Conservation (phyloP, 2,888 invertebrate species). For the Nysson spinosus region DNA sequence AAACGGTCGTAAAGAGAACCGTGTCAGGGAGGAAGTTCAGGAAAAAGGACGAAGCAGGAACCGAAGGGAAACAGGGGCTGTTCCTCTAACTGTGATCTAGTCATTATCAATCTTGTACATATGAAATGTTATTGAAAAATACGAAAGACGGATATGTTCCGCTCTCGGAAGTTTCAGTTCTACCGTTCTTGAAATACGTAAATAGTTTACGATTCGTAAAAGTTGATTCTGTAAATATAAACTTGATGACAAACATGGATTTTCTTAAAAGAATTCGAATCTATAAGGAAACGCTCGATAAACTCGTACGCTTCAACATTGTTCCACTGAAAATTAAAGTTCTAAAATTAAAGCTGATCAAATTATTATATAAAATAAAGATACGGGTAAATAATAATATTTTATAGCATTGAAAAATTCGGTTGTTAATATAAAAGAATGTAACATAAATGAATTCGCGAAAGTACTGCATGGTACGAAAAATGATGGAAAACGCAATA, state of each 20-base stretch:
- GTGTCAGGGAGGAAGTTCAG: neutral
- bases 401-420: too few species aligned
- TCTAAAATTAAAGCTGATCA: too few species aligned
- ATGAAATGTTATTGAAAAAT: constrained; percentile 34
- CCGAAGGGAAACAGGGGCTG: constrained; percentile 62
- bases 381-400: too few species aligned
- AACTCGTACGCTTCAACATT: too few species aligned
- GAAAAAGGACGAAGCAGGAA: constrained; percentile 17
- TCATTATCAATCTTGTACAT: constrained; percentile 65
- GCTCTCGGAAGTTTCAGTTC: too few species aligned
- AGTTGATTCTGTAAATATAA: too few species aligned
- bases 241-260: too few species aligned
- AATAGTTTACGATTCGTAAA: neutral
- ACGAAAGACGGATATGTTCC: constrained; percentile 1
- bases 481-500: neutral
- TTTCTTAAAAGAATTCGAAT: too few species aligned
- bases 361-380: too few species aligned
- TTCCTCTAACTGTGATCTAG: constrained; percentile 73
- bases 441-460: constrained; percentile 5
- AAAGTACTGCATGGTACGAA: constrained; percentile 1
- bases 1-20: constrained; percentile 5
- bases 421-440: too few species aligned
- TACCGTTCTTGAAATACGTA: constrained; percentile 3
- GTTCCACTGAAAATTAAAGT: too few species aligned
- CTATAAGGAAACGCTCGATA: too few species aligned